Conservation (phyloP, 2,797 vertebrate species). For the Poecile montanus region DNA sequence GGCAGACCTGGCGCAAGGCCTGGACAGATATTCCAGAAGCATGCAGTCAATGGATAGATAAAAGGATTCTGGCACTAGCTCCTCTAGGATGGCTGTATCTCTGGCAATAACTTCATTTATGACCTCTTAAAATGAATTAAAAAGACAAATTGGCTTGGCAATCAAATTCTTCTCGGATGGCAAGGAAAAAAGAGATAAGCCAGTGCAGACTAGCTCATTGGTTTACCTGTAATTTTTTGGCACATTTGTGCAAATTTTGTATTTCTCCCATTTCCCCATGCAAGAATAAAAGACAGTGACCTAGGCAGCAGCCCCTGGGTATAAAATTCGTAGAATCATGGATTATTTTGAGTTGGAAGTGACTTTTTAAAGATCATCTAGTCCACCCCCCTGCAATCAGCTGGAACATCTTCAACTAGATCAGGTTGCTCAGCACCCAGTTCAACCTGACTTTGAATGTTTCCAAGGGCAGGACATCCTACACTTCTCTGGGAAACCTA, state of each 20-base stretch:
- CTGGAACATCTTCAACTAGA: background rate
- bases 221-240: background rate
- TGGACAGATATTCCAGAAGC: slow-evolving; percentile 10
- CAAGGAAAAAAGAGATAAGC: background rate
- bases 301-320: background rate
- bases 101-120: slow-evolving; percentile 11
- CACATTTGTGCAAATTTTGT: background rate
- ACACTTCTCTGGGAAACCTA: background rate
- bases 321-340: background rate
- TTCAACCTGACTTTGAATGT: background rate
- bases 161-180: background rate
- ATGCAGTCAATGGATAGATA: background rate
- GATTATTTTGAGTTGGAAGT: background rate
- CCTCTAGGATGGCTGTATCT: background rate
- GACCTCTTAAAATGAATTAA: slow-evolving; percentile 16
- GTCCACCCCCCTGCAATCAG: accelerated
- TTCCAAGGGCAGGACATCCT: background rate
- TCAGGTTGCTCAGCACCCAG: accelerated
- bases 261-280: background rate
- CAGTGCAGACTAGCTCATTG: background rate
- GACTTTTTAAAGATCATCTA: background rate
- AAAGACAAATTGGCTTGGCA: slow-evolving; percentile 46
- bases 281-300: background rate
- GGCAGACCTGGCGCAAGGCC: background rate
- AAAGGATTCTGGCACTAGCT: slow-evolving; percentile 5